A percentile compares a stretch with the other conserved stretches of the same genome.
Conservation (phyloP, 2,888 invertebrate species). For the Tenthredo scrophulariae region DNA sequence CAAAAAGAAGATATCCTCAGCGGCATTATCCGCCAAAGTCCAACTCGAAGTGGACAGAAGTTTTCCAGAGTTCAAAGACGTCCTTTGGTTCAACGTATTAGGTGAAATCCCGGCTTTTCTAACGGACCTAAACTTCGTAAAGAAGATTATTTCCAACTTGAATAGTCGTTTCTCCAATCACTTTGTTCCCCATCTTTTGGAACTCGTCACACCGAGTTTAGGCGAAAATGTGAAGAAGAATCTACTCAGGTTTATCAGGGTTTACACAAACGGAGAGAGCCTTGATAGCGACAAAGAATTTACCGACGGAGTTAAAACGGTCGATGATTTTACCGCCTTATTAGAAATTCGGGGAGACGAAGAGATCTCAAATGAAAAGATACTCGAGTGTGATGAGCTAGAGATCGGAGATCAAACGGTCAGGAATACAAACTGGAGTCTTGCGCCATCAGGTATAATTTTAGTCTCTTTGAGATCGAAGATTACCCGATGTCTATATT, state of each 20-base stretch:
- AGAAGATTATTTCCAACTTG: conserved; percentile 64
- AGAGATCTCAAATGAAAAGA: conserved; percentile 19
- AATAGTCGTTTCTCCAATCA: conserved; percentile 68
- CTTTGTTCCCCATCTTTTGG: conserved; percentile 66
- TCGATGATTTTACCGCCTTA: conserved; percentile 76
- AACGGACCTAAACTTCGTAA: conserved; percentile 64
- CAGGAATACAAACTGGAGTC: conserved; percentile 68
- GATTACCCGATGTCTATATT: not conserved
- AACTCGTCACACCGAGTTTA: conserved; percentile 65
- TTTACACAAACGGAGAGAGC: conserved; percentile 72
- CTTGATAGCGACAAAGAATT: conserved; percentile 59
- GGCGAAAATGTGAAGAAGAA: conserved; percentile 60
- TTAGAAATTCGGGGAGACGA: not conserved
- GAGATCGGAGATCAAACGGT: conserved; percentile 63
- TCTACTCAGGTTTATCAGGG: conserved; percentile 64
- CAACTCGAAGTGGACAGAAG: conserved; percentile 60
- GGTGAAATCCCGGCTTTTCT: conserved; percentile 65
- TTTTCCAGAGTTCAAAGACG: conserved; percentile 64
- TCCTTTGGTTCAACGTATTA: conserved; percentile 65
- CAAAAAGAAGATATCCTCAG: conserved; percentile 60
- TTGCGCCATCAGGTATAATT: not conserved
- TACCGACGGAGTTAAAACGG: conserved; percentile 74
- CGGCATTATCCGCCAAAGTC: conserved; percentile 62
- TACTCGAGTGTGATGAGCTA: conserved; percentile 24
- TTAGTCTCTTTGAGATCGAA: not conserved